Base-by-base conservation (phyloP, 2,797 vertebrate genomes). In the Anableps anableps region DNA sequence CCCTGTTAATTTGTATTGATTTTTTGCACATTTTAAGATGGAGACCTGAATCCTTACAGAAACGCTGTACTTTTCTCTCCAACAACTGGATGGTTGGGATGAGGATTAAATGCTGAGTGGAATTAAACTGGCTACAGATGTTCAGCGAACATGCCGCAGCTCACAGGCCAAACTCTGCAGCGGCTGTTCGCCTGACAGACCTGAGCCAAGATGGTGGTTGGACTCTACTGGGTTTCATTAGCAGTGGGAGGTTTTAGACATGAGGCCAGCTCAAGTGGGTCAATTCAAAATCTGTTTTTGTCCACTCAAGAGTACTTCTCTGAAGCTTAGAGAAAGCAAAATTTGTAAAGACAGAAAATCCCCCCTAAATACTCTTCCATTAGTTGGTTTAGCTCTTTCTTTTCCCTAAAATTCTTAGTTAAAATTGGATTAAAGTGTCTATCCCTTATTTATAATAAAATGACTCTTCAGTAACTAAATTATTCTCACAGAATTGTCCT, bases 71-170 rank as follows among this genome's bases (percentile, higher is more conserved):
- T 79, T 83, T 74, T 36, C 64, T 82, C 29, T 16, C 83, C 80
- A 81, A 85, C 86, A 80, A 83, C 86, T n/a, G 82, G 82, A 88
- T 85, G 75, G 72, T 80, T 88, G 88, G 85, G 85, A 82, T 75
- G 81, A 75, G 83, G 88, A 91, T 93, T 90, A 90, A 87, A 80
- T 72, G 36, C 48, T 48, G 84, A 88, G 81, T 31, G 81, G 85
- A 91, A 89, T 89, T 80, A 91, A 93, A 91, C 77, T 34, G 68
- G 29, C 82, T 89, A 91, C 93, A 94, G 90, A 93, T 92, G 91
- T 91, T 89, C 85, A 74, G 71, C 41, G 51, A 74, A 75, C 73
- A 23, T 36, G 84, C 92, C 91, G 90, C 88, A 91, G 90, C 83
- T 88, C 47, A 4, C 29, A 29, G 77, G n/a, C 75, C 77, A 29